Evolutionary conservation across 2,888 invertebrate species (phyloP).

Genomic region (Geophilus truncorum): DNA sequence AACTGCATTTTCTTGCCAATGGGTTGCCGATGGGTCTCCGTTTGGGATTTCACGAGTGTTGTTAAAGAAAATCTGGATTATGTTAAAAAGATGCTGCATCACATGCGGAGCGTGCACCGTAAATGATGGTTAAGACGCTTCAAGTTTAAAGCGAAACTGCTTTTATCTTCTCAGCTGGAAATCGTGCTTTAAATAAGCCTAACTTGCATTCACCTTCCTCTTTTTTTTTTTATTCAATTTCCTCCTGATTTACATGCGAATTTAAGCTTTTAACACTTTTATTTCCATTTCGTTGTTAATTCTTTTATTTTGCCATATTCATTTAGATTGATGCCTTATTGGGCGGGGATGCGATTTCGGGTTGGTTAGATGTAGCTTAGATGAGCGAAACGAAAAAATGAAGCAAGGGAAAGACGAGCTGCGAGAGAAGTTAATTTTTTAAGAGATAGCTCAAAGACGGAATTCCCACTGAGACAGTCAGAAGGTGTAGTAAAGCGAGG

Average conservation of each 20-base stretch:
- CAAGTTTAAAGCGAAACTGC: background rate
- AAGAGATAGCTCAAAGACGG: background rate
- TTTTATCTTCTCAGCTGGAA: background rate
- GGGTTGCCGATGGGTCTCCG: background rate
- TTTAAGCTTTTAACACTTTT: too few relatives aligned
- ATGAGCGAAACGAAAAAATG: background rate
- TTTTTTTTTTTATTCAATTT: background rate
- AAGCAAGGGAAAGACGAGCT: background rate
- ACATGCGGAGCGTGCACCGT: background rate
- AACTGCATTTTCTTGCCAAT: background rate
- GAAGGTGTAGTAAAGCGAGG: constrained; percentile 16
- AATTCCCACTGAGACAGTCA: constrained; percentile 21
- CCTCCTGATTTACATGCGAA: too few relatives aligned
- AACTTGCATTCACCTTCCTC: background rate
- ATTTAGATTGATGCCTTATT: background rate
- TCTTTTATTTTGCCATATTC: background rate
- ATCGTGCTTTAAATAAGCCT: background rate
- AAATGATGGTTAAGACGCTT: background rate
- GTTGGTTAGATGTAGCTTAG: background rate
- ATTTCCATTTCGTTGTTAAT: too few relatives aligned
- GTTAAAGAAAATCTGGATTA: constrained; percentile 25
- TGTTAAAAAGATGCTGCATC: constrained; percentile 25
- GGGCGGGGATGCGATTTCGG: too few relatives aligned
- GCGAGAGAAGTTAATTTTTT: constrained; percentile 19
- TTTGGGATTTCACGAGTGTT: background rate